Evolutionary conservation across 2,113 vertebrate genomes (phyloP), one percentile per base, ranked within the genome.

Genomic region (Tympanuchus pallidicinctus): DNA sequence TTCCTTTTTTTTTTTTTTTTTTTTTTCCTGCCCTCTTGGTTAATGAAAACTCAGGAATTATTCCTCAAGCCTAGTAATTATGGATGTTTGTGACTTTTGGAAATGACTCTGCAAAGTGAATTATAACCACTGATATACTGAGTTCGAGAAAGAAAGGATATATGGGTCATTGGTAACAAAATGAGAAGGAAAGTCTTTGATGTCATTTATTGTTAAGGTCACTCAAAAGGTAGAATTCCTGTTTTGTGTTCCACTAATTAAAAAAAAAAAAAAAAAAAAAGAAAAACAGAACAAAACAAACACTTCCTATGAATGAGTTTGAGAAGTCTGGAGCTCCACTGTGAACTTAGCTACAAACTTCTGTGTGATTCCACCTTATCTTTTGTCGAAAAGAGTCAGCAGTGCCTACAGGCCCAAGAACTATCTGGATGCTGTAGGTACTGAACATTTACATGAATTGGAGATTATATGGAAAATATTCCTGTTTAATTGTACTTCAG

Each of bases 21-120:
- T 24, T 24, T 12, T 54, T 94, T 83, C 70, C 24, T 91, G 15
- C 60, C 13, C 48, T 81, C 32, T 77, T 92, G 30, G 65, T 71
- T 92, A 93, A 85, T 92, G 80, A 93, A 96, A 96, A 81, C 50
- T 74, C 64, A 60, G 48, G 38, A 85, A 89, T 69, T 70, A 88
- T 95, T 91, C 54, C 54, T 83, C 45, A 82, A 85, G 30, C 19
- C 3, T 52, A 30, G 83, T 86, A 81, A 89, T 87, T 78, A 79
- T 4, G 2, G 4, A 25, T 64, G 38, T 22, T 81, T 86, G 25
- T 80, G 14, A 52, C 48, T 91, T 92, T 96, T 96, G 71, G 38
- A 60, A 87, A 34, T 13, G 61, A 43, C 14, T 79, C 30, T 71
- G 70, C 77, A 64, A 50, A 88, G 11, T 32, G 59, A 79, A 76